Base-by-base conservation (phyloP, 2,888 invertebrate genomes). In the Doris montereyensis region DNA sequence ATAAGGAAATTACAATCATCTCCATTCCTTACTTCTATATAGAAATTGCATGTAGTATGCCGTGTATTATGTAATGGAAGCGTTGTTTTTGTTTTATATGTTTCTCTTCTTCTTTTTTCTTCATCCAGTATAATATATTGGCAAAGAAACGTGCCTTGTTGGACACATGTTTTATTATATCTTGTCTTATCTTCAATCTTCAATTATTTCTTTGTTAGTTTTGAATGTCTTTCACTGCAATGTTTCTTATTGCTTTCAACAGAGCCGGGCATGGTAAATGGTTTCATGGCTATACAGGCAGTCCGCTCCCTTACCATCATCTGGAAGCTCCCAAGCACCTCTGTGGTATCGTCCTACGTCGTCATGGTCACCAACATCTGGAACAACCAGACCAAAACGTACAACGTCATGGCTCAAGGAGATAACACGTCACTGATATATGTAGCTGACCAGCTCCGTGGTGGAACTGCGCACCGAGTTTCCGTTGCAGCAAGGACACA, bases 391-490 rank as follows among this genome's bases (percentile, higher is more conserved):
- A 72, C 62, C n/a, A 32, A 24, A 0, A 67, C 58, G 2, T 73
- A 60, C 71, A 68, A 41, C 1, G 62, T 77, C 13, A 32, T 70
- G 5, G 68, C 65, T 4, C 67, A 52, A 5, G 65, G 71, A n/a
- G 28, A n/a, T 35, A 24, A 3, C n/a, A 1, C 34, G 32, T 75
- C 1, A 32, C 57, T 35, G n/a, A 74, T 35, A 28, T 75, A 70
- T 76, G 21, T 28, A 13, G 32, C 85, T 13, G 81, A 81, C 24
- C 79, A 82, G 62, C 79, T 87, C 2, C 62, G 78, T 1, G 80
- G 83, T 1, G 87, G 87, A 5, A 81, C 79, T 28, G 28, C 76
- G 74, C 86, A 86, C 75, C 84, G 84, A 77, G 82, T 87, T 2
- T 82, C 84, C 13, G 79, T 85, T 24, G 78, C 76, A 58, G 82